Evolutionary conservation across 2,113 vertebrate species (phyloP), one percentile per base, ranked within the genome.

Genomic region (Laticauda colubrina): DNA sequence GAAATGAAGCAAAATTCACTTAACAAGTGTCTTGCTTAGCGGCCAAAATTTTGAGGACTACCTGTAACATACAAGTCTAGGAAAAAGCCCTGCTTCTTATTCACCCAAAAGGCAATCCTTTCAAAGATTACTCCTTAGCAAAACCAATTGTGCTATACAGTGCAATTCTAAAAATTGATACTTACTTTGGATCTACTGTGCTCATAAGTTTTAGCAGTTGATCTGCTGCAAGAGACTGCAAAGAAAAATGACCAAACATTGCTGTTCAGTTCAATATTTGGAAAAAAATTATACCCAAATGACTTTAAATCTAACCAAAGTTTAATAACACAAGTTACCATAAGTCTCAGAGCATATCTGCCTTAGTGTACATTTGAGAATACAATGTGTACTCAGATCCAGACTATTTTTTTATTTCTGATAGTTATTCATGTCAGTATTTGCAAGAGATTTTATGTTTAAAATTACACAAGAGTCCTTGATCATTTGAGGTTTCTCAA

Each of bases 131-230:
- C 11, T 39, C n/a, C 8, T 0, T n/a, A 26, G 54, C 55, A 81
- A 59, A 29, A 81, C 0, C 1, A 85, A 23, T 2, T 0, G 1
- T 3, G 85, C 0, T 0, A 26, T 86, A 87, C 23, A 57, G 43
- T 10, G 1, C 10, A 54, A 89, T 39, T 11, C 24, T 57, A 3
- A 61, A 45, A 88, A 48, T 48, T 24, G 53, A 43, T 90, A 95
- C 99, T 99, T 99, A 99, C 99, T 99, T 99, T 94, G 99, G 99
- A 97, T 99, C 99, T 96, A 99, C 99, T 92, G 99, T 99, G 95
- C 98, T 99, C 99, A 99, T 99, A 87, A 99, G 98, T 96, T 99
- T 99, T 93, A 99, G 97, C 89, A 99, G 98, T 87, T 99, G 99
- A 97, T 99, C 99, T 94, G 99, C 98, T 61, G 99, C 99, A 90